Percentiles rank a stretch among this genome's conserved stretches.
Conservation (phyloP, 2,113 vertebrate genomes). For the human (Homo sapiens) region GRCh38 chr9:110800001-110800500, state of each 20-base stretch:
- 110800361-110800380: slow-evolving; percentile 96
- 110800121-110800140: neutral
- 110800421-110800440: slow-evolving; percentile 80
- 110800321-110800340: slow-evolving; percentile 98
- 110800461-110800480: slow-evolving; percentile 87
- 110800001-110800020: too few relatives aligned
- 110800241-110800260: fast-evolving
- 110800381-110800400: slow-evolving; percentile 87
- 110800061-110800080: neutral
- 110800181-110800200: neutral
- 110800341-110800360: slow-evolving; percentile 99
- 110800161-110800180: too few relatives aligned
- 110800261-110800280: neutral
- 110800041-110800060: neutral
- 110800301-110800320: slow-evolving; percentile 96
- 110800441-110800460: slow-evolving; percentile 81
- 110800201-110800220: neutral
- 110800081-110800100: neutral
- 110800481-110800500: slow-evolving; percentile 94
- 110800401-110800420: slow-evolving; percentile 85
- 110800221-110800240: neutral
- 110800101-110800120: neutral
- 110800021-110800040: neutral
- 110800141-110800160: too few relatives aligned
- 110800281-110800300: neutral